These are phyloP conservation scores for Anthophora plumipes DNA, from an alignment of 2,888 invertebrate species.

Conservation along the genomic window DNA sequence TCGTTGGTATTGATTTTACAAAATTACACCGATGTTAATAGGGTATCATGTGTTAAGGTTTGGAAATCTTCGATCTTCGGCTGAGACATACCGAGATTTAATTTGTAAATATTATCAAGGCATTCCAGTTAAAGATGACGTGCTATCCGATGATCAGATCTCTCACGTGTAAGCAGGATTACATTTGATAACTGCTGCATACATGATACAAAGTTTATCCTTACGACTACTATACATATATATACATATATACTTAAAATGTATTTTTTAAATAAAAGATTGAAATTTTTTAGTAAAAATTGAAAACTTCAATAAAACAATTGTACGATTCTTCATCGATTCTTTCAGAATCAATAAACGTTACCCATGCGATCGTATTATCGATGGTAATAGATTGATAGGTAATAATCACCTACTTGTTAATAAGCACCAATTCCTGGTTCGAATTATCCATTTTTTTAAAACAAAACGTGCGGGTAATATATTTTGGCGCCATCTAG, in stretches of 20 bases:
- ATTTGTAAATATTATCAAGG: constrained; percentile 54
- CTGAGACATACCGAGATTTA: constrained; percentile 18
- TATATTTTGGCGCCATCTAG: too few species aligned
- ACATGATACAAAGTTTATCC: neutral
- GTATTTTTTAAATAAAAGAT: neutral
- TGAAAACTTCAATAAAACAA: too few species aligned
- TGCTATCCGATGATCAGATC: constrained; percentile 73
- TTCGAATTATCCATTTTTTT: too few species aligned
- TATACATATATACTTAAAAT: neutral
- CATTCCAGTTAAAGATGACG: constrained; percentile 52
- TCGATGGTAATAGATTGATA: too few species aligned
- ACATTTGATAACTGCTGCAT: neutral
- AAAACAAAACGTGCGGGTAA: too few species aligned
- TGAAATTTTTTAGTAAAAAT: too few species aligned
- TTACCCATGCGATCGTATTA: too few species aligned
- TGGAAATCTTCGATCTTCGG: constrained; percentile 26
- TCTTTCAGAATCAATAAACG: too few species aligned
- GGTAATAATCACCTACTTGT: too few species aligned
- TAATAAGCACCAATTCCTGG: too few species aligned
- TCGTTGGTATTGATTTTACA: constrained; percentile 1
- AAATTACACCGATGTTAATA: neutral
- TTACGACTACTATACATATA: constrained; percentile 1
- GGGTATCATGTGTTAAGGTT: constrained; percentile 30
- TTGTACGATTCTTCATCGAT: too few species aligned
- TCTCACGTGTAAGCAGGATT: constrained; percentile 51